These are phyloP conservation scores for Xenops minutus DNA, from an alignment of 2,797 vertebrate genomes.

Conservation along the genomic window DNA sequence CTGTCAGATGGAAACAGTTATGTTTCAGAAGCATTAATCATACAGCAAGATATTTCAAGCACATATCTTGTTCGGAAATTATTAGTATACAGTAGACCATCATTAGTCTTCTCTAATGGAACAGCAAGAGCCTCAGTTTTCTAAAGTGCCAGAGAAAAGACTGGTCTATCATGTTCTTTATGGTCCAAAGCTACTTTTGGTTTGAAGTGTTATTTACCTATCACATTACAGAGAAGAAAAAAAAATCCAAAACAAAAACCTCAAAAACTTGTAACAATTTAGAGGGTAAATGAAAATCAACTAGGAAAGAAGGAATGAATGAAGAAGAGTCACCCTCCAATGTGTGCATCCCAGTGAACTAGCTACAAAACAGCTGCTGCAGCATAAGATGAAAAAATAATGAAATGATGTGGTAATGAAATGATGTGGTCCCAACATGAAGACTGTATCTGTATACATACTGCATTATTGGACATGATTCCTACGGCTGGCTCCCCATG, in stretches of 20 bases:
- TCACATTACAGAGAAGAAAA: neutral
- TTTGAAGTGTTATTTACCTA: neutral
- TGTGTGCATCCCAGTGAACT: neutral
- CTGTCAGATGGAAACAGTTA: conserved; percentile 14
- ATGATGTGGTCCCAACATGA: neutral
- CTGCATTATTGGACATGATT: neutral
- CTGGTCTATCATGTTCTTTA: neutral
- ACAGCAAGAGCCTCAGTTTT: neutral
- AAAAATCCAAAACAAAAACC: fast-evolving
- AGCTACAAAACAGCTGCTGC: neutral
- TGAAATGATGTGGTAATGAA: neutral
- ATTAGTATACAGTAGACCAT: neutral
- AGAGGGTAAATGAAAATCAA: neutral
- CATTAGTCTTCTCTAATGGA: conserved; percentile 13
- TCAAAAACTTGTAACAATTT: neutral
- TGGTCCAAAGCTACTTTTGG: neutral
- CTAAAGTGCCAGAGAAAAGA: neutral
- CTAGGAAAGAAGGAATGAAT: neutral
- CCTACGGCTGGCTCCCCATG: neutral
- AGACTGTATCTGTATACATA: neutral
- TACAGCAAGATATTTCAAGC: neutral
- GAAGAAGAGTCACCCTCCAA: neutral
- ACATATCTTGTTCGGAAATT: conserved; percentile 17
- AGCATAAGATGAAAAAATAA: neutral
- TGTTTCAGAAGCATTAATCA: conserved; percentile 39